Conservation (phyloP, 2,888 invertebrate species). For the Hipparchia semele region DNA sequence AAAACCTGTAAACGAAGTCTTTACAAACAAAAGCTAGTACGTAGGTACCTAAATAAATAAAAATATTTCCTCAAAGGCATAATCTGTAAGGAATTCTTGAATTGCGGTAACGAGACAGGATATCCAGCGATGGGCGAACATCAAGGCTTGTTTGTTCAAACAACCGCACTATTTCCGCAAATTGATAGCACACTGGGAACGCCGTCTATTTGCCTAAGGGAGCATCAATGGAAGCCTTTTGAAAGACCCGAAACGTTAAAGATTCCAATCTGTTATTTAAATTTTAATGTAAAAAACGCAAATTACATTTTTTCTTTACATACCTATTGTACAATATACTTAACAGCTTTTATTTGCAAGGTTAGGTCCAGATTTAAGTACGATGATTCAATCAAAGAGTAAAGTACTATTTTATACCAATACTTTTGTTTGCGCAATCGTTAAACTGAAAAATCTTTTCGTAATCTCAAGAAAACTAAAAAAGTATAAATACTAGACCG, state of each 20-base stretch:
- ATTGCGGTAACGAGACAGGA: constrained; percentile 45
- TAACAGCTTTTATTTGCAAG: neutral
- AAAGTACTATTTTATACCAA: too few species aligned
- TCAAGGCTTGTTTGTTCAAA: constrained; percentile 57
- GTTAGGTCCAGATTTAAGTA: too few species aligned
- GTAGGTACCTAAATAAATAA: neutral
- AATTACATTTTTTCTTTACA: neutral
- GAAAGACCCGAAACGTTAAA: constrained; percentile 27
- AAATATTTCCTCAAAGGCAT: neutral
- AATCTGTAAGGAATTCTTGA: constrained; percentile 23
- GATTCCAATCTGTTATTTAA: constrained; percentile 2
- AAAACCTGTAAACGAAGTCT: too few species aligned
- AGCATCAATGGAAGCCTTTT: constrained; percentile 19
- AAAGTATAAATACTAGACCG: too few species aligned
- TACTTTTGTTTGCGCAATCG: too few species aligned
- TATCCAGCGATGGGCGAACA: constrained; percentile 47
- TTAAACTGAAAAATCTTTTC: too few species aligned
- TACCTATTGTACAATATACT: neutral
- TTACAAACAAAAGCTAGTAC: too few species aligned
- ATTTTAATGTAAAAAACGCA: neutral
- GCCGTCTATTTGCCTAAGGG: constrained; percentile 30
- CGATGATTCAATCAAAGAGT: too few species aligned
- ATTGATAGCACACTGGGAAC: constrained; percentile 33
- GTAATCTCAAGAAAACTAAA: too few species aligned
- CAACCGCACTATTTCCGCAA: constrained; percentile 39